Evolutionary conservation across 2,797 vertebrate genomes (phyloP), one percentile per base, ranked within the genome.

Genomic region (Ceryle rudis): DNA sequence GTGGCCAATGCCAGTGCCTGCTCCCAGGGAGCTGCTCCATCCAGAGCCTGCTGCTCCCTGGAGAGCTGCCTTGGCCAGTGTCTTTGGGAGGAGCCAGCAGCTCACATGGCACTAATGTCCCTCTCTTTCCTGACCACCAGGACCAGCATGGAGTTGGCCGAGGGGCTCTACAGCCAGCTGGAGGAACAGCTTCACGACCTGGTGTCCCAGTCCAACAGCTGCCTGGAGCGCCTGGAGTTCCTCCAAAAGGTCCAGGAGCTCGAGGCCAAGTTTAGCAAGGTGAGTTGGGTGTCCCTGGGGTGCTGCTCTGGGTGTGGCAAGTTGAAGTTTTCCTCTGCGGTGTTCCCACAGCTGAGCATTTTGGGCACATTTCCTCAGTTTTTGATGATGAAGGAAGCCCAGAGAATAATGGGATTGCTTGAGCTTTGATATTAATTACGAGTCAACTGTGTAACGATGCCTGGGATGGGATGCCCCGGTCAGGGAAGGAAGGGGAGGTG

Each of bases 141-240:
- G 97, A 97, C 98, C 28, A 97, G 98, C 58, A 94, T 99, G 97
- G 98, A 98, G 26, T 92, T 93, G 5, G 98, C 99, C 1, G 97
- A 98, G 6, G 86, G 89, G 64, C 97, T 99, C 55, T 99, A 99
- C 52, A 98, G 98, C 86, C 98, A 98, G 47, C 98, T 99, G 97
- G 99, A 99, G 44, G 99, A 99, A 94, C 98, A 98, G 65, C 99
- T 99, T 29, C 99, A 99, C 28, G 96, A 93, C 26, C 96, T 99
- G 72, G 99, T 99, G 96, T 99, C 98, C 69, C 98, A 97, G 6
- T 99, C 99, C 78, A 99, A 99, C 64, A 96, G 98, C 87, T 98
- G 99, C 41, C 98, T 99, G 90, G 98, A 98, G 91, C 98, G 93
- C 44, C 98, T 99, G 71, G 98, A 99, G 81, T 97, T 98, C 86